A percentile compares a stretch with the other conserved stretches of the same genome.
Conservation (phyloP, 2,797 vertebrate species). For the Enoplosus armatus region DNA sequence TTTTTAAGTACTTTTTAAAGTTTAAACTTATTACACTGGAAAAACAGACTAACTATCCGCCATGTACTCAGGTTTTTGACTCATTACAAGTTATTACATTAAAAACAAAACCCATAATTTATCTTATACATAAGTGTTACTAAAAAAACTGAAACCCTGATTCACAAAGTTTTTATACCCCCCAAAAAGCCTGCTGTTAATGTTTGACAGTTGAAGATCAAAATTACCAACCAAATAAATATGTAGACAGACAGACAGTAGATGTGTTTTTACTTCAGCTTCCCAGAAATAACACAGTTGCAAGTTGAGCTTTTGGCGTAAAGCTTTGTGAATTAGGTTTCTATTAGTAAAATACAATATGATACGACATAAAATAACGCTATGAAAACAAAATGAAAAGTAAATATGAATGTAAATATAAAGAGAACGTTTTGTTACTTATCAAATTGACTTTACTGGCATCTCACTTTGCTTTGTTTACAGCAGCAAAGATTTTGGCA, state of each 20-base stretch:
- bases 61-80: constrained; percentile 18
- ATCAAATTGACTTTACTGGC: constrained; percentile 45
- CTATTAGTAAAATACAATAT: constrained; percentile 46
- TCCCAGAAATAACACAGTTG: constrained; percentile 11
- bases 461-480: constrained; percentile 52
- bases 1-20: neutral
- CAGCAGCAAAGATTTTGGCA: constrained; percentile 45
- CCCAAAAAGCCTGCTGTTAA: neutral
- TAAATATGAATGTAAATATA: constrained; percentile 62
- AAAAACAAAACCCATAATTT: constrained; percentile 49
- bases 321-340: constrained; percentile 36
- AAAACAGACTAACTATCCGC: neutral
- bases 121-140: constrained; percentile 38
- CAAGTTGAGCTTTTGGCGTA: constrained; percentile 8
- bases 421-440: constrained; percentile 40
- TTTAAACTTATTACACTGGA: neutral
- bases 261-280: constrained; percentile 8
- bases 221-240: constrained; percentile 50
- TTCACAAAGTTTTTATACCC: constrained; percentile 27
- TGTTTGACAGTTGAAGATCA: neutral
- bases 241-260: constrained; percentile 9
- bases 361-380: constrained; percentile 42
- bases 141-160: constrained; percentile 26
- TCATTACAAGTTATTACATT: constrained; percentile 32
- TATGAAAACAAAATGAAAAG: constrained; percentile 40